Conservation (phyloP, 2,113 vertebrate genomes). For the Syngnathus floridae region DNA sequence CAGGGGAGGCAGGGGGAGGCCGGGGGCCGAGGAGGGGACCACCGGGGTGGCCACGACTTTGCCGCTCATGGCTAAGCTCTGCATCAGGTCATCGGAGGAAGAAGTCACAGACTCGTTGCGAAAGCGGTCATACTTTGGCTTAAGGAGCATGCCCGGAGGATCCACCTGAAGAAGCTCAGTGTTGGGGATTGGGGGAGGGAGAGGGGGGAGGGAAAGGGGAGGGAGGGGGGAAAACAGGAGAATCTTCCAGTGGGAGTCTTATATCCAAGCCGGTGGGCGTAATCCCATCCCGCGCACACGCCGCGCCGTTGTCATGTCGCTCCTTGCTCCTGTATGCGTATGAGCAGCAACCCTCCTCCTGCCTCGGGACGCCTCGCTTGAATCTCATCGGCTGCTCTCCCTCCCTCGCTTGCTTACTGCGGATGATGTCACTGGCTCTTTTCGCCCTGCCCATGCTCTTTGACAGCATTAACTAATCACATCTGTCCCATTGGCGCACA, state of each 20-base stretch:
- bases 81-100: slow-evolving; percentile 78
- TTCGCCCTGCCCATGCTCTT: slow-evolving; percentile 71
- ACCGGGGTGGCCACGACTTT: slow-evolving; percentile 73
- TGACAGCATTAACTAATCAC: slow-evolving; percentile 67
- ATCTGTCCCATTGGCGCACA: slow-evolving; percentile 50
- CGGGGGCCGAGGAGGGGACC: slow-evolving; percentile 61
- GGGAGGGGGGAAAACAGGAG: slow-evolving; percentile 31
- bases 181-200: slow-evolving; percentile 22
- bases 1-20: slow-evolving; percentile 62
- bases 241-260: slow-evolving; percentile 47
- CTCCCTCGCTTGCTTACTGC: slow-evolving; percentile 42
- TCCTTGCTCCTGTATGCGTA: slow-evolving; percentile 40
- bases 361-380: slow-evolving; percentile 32
- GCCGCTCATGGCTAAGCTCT: slow-evolving; percentile 78
- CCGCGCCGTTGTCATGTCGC: slow-evolving; percentile 48
- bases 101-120: slow-evolving; percentile 79
- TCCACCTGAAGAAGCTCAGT: slow-evolving; percentile 54
- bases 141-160: slow-evolving; percentile 81
- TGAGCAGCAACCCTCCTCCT: slow-evolving; percentile 48
- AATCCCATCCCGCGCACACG: slow-evolving; percentile 47
- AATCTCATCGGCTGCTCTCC: slow-evolving; percentile 29
- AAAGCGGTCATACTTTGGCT: slow-evolving; percentile 85
- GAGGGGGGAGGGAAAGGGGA: slow-evolving; percentile 17
- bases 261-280: slow-evolving; percentile 46
- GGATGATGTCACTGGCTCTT: slow-evolving; percentile 79